Conservation (phyloP, 2,888 invertebrate genomes). For the Scelioninae gen. 1 region DNA sequence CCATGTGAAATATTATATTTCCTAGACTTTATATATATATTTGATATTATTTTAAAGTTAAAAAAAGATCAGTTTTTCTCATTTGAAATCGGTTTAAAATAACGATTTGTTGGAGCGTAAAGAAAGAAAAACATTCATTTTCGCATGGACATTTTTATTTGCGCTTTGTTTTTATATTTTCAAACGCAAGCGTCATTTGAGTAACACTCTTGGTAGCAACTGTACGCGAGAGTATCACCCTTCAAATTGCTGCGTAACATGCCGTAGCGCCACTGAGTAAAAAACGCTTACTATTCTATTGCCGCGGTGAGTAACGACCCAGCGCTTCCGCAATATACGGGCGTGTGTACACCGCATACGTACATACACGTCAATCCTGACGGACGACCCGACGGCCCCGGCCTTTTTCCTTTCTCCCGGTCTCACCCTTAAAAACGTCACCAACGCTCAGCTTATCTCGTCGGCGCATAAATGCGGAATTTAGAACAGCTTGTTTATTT, state of each 20-base stretch:
- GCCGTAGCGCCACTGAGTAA: constrained; percentile 69
- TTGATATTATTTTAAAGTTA: too few relatives aligned
- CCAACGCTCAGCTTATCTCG: constrained; percentile 29
- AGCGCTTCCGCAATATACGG: constrained; percentile 66
- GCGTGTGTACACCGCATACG: constrained; percentile 46
- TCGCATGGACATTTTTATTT: constrained; percentile 18
- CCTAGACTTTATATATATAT: too few relatives aligned
- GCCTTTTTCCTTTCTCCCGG: constrained; percentile 37
- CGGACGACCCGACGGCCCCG: constrained; percentile 52
- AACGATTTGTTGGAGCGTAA: not conserved
- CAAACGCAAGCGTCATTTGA: constrained; percentile 29
- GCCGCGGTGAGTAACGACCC: constrained; percentile 70
- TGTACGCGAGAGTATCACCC: constrained; percentile 65
- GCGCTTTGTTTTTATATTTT: constrained; percentile 45
- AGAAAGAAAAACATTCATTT: constrained; percentile 7
- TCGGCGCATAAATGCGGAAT: constrained; percentile 25
- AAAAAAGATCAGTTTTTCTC: not conserved
- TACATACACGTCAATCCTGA: constrained; percentile 55
- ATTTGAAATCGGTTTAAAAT: not conserved
- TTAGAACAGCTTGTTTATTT: constrained; percentile 41
- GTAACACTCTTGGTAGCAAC: constrained; percentile 53
- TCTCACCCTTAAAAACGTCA: constrained; percentile 56
- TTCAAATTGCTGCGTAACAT: constrained; percentile 68
- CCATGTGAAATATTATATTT: too few relatives aligned
- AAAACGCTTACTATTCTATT: constrained; percentile 72